Conservation (phyloP, 1,140 invertebrate species). For the Protaetia brevitarsis region DNA sequence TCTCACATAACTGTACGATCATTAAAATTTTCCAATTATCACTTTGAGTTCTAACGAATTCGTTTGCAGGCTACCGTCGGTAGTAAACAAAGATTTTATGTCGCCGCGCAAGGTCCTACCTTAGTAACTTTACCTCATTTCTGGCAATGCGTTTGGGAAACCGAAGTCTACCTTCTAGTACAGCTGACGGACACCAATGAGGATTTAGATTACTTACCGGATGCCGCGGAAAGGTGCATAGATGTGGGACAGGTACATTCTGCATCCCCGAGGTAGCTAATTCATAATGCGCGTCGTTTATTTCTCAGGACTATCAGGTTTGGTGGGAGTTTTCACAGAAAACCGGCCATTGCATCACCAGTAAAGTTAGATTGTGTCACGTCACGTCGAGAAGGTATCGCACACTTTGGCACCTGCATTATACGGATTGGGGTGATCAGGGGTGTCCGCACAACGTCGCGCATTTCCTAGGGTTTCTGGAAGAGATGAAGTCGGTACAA, state of each 20-base stretch:
- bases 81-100: conserved; percentile 75
- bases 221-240: conserved; percentile 51
- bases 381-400: conserved; percentile 55
- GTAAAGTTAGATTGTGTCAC: conserved; percentile 58
- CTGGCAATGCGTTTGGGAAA: conserved; percentile 88
- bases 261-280: too few species aligned
- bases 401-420: conserved; percentile 79
- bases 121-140: conserved; percentile 61
- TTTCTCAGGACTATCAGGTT: conserved; percentile 63
- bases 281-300: not conserved
- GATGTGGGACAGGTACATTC: conserved; percentile 55
- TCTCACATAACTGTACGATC: conserved; percentile 73
- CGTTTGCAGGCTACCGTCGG: conserved; percentile 65
- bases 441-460: conserved; percentile 51
- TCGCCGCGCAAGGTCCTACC: conserved; percentile 75
- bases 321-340: conserved; percentile 62
- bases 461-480: conserved; percentile 65
- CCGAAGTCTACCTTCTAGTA: conserved; percentile 74
- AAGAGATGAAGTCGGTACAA: conserved; percentile 80
- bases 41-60: not conserved
- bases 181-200: conserved; percentile 70
- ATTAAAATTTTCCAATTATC: not conserved
- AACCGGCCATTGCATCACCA: conserved; percentile 59
- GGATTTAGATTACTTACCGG: conserved; percentile 59
- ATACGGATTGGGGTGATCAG: conserved; percentile 72